phyloP scores from a whole-genome alignment of 2,888 invertebrate genomes.

The Callosobruchus maculatus region DNA sequence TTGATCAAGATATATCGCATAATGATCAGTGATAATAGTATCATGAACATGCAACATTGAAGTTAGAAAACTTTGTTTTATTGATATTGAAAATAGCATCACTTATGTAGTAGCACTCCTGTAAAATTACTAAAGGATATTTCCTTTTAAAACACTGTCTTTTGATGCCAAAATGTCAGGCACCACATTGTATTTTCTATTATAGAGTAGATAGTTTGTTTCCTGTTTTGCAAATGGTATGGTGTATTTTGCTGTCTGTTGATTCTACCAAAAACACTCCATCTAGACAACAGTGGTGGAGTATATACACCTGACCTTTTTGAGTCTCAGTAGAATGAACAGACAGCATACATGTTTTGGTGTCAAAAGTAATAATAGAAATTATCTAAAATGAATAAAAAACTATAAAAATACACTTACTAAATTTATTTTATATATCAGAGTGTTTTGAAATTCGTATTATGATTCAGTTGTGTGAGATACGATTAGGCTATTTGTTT shows the following conservation, averaged over 20 bases:
- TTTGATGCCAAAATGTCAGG: background rate
- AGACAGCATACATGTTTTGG: too few species aligned
- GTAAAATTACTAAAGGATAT: background rate
- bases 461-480: background rate
- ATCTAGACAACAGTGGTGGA: too few species aligned
- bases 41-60: background rate
- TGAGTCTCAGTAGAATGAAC: too few species aligned
- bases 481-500: background rate
- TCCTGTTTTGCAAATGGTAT: background rate
- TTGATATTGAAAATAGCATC: background rate
- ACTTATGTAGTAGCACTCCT: background rate
- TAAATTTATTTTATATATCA: background rate
- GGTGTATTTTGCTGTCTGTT: too few species aligned
- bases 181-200: background rate
- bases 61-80: background rate
- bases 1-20: too few species aligned
- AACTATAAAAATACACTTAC: background rate
- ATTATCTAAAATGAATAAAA: background rate
- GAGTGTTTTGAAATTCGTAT: background rate
- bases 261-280: too few species aligned
- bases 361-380: background rate
- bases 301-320: too few species aligned
- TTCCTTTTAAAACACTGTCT: background rate
- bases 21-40: too few species aligned
- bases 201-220: background rate